Conservation (phyloP, 2,888 invertebrate species). For the Mimumesa dahlbomi region DNA sequence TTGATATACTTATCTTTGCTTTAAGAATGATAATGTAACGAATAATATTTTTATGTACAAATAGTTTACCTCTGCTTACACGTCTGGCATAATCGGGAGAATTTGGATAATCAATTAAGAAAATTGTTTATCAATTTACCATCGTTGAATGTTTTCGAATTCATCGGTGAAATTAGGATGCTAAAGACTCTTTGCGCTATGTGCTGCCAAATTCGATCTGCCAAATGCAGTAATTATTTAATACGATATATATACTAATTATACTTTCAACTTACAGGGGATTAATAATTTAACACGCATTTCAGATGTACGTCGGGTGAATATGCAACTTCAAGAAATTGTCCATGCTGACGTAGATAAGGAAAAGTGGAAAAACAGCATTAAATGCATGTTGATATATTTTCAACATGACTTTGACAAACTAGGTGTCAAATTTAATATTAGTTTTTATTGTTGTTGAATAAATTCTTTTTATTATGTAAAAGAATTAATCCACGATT, state of each 20-base stretch:
- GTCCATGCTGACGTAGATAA: conserved; percentile 34
- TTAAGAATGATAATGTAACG: not conserved
- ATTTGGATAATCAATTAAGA: conserved; percentile 55
- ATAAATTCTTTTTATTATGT: not conserved
- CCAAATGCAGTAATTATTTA: conserved; percentile 56
- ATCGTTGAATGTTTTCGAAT: conserved; percentile 55
- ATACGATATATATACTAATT: conserved; percentile 5
- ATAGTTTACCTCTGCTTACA: conserved; percentile 61
- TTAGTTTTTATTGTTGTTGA: conserved; percentile 35
- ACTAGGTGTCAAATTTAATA: conserved; percentile 52
- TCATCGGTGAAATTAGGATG: conserved; percentile 60
- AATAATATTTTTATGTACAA: not conserved
- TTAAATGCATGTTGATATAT: conserved; percentile 49
- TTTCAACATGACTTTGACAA: conserved; percentile 54
- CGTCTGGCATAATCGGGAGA: conserved; percentile 65
- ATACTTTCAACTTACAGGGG: not conserved
- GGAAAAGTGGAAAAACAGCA: conserved; percentile 44
- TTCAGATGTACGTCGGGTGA: conserved; percentile 57
- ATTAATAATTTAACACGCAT: conserved; percentile 1
- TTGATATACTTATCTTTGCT: too few relatives aligned
- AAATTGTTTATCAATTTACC: conserved; percentile 57
- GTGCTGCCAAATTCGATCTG: conserved; percentile 60
- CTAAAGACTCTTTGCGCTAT: conserved; percentile 59
- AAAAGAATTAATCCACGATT: too few relatives aligned
- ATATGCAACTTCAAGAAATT: conserved; percentile 58